Base-by-base conservation (phyloP, 2,113 vertebrate species). In the Stegostoma tigrinum region DNA sequence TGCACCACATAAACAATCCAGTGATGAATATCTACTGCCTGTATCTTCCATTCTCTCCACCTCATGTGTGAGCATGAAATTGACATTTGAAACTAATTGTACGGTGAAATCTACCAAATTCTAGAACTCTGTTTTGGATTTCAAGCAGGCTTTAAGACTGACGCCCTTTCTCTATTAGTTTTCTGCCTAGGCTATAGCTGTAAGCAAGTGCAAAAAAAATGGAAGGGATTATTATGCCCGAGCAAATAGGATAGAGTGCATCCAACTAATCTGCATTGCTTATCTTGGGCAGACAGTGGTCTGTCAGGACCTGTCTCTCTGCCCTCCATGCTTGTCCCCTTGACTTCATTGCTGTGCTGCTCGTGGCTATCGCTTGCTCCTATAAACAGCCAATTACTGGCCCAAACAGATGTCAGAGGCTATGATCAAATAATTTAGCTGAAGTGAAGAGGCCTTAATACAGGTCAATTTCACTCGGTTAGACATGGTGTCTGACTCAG, bases 71-170 rank as follows among this genome's bases (percentile, higher is more conserved):
- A 23, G 98, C 98, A 97, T 99, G 98, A 99, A 99, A 99, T 98
- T 98, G 98, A 98, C 98, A 98, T 99, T 98, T 98, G 97, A 98
- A 98, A 98, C 97, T 98, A 98, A 98, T 98, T 98, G 98, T 98
- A 98, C 97, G 97, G 98, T 97, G 96, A 98, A 98, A 98, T 97
- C 97, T 96, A 95, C 80, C 96, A 0, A 96, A 97, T 97, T 97
- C 97, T 97, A 97, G 97, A 97, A 96, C 97, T 72, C 96, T 96
- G 96, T 97, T 97, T 97, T 95, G 97, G 98, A 97, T 97, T 97
- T 97, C 97, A 96, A 91, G 97, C 14, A 2, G 97, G 96, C 96
- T 96, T 96, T 96, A 83, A 96, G 96, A 97, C 97, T 96, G 96
- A 96, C 95, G 97, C 96, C 96, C 75, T 34, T 96, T 96, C 97